Conservation (phyloP, 2,888 invertebrate genomes). For the Lysandra bellargus region DNA sequence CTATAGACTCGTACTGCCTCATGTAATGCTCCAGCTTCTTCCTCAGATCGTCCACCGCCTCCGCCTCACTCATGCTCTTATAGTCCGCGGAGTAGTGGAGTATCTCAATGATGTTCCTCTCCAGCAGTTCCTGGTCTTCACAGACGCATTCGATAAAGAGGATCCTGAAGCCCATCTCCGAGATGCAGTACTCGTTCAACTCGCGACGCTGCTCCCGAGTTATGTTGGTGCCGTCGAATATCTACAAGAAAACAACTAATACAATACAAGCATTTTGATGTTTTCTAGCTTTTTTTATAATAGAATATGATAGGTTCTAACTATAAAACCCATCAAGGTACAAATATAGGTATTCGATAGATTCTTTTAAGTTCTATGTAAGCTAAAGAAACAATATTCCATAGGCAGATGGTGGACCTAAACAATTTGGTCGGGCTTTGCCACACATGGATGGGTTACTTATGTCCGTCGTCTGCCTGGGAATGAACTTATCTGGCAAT, state of each 20-base stretch:
- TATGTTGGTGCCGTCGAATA: constrained; percentile 96
- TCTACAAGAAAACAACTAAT: constrained; percentile 73
- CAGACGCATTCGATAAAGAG: constrained; percentile 96
- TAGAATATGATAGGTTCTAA: background rate
- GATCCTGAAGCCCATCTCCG: constrained; percentile 89
- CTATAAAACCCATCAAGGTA: no score
- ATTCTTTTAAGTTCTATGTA: no score
- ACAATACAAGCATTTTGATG: background rate
- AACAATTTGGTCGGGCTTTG: no score
- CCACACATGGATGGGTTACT: no score
- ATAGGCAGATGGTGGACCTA: no score
- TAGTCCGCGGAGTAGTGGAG: constrained; percentile 94
- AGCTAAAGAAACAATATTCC: no score
- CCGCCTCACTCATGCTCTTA: constrained; percentile 86
- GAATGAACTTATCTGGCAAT: no score
- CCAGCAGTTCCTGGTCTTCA: constrained; percentile 83
- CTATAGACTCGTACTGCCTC: constrained; percentile 89
- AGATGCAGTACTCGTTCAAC: constrained; percentile 86
- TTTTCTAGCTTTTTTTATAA: background rate
- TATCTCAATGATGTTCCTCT: constrained; percentile 83
- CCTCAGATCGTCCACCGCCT: constrained; percentile 89
- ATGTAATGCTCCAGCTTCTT: constrained; percentile 92
- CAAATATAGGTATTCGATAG: no score
- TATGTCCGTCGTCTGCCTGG: no score
- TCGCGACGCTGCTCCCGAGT: constrained; percentile 89